phyloP scores from a whole-genome alignment of 2,888 invertebrate species.

The Sinodicranocentrus sp. region DNA sequence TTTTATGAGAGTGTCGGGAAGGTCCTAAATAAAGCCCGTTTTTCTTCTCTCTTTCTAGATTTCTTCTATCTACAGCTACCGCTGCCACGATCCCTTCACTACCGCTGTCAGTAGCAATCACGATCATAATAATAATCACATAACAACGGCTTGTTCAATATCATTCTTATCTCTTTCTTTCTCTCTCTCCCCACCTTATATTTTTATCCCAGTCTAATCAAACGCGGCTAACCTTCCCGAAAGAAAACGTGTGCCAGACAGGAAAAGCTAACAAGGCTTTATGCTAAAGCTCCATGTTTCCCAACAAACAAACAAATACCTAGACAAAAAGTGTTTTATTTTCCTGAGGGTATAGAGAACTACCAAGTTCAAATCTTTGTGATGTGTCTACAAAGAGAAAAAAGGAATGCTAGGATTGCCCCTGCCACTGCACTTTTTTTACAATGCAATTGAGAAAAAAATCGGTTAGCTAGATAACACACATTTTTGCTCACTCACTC shows the following conservation, averaged over 20 bases:
- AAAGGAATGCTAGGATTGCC: too few relatives aligned
- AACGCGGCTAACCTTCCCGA: not conserved
- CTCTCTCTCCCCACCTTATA: constrained; percentile 26
- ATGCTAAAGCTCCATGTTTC: too few relatives aligned
- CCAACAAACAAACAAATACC: not conserved
- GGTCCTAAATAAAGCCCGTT: constrained; percentile 42
- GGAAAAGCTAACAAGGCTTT: too few relatives aligned
- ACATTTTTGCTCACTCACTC: constrained; percentile 26
- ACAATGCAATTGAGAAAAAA: constrained; percentile 3
- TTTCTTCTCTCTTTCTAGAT: not conserved
- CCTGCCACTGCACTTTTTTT: constrained; percentile 13
- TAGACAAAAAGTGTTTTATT: not conserved
- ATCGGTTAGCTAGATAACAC: not conserved
- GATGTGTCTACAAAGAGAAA: too few relatives aligned
- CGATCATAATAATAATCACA: constrained; percentile 60
- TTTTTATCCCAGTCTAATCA: constrained; percentile 44
- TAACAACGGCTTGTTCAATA: constrained; percentile 53
- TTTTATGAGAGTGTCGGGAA: constrained; percentile 63
- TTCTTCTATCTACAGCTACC: not conserved
- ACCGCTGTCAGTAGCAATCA: constrained; percentile 62
- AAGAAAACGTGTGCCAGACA: too few relatives aligned
- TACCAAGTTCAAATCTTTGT: too few relatives aligned
- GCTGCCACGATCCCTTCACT: constrained; percentile 7
- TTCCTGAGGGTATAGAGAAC: too few relatives aligned
- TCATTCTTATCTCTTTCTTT: constrained; percentile 30